Percentiles rank a stretch among this genome's conserved stretches.
Evolutionary conservation across 1,140 invertebrate species (phyloP).

Genomic region (Drosophila equinoxialis): DNA sequence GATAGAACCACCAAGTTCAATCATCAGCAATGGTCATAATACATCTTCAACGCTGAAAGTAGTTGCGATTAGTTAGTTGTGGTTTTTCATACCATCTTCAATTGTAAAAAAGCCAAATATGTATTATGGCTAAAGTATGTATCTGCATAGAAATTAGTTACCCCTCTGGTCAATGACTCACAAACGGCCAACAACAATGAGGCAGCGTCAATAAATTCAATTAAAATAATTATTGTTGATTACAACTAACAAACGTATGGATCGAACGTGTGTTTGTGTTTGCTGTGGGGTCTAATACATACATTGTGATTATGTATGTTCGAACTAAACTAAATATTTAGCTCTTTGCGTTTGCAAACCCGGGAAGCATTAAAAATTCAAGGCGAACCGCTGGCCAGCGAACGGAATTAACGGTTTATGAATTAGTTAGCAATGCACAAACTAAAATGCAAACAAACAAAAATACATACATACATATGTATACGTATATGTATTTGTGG

Average conservation of each 20-base stretch:
- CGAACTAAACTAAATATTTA: constrained; percentile 10
- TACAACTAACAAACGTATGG: not conserved
- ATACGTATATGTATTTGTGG: too few species aligned
- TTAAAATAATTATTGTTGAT: constrained; percentile 11
- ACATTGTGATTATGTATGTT: too few species aligned
- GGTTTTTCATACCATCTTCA: not conserved
- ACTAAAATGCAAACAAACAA: constrained; percentile 21
- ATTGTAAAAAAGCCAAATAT: not conserved
- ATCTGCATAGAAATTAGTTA: not conserved
- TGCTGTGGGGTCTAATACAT: not conserved
- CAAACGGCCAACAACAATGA: not conserved
- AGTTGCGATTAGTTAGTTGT: too few species aligned
- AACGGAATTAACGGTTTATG: constrained; percentile 23
- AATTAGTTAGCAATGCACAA: constrained; percentile 45
- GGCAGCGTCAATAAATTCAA: constrained; percentile 6
- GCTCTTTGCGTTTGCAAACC: constrained; percentile 1
- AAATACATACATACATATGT: not conserved
- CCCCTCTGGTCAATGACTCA: constrained; percentile 10
- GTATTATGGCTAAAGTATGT: not conserved
- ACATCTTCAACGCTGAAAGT: too few species aligned
- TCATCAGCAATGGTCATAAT: too few species aligned
- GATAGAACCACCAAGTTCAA: too few species aligned
- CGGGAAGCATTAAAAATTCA: constrained; percentile 39
- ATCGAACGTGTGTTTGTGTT: not conserved
- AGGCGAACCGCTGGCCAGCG: constrained; percentile 30